phyloP scores from a whole-genome alignment of 1,140 invertebrate genomes.

The Drosophila funebris region DNA sequence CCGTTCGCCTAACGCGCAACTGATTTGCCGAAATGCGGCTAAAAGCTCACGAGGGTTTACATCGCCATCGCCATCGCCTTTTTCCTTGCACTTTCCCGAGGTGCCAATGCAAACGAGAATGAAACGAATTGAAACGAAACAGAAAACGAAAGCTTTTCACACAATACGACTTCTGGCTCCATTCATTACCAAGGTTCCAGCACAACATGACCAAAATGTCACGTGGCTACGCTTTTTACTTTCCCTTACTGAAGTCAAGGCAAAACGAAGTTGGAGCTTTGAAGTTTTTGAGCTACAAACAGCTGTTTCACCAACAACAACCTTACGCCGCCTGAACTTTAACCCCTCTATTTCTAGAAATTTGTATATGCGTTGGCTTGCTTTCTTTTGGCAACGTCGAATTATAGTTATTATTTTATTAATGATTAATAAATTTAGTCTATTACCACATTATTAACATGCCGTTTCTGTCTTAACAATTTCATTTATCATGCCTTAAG shows the following conservation, averaged over 20 bases:
- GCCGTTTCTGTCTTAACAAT: conserved; percentile 5
- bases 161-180: conserved; percentile 33
- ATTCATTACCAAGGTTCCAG: conserved; percentile 56
- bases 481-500: background rate
- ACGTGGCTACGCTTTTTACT: conserved; percentile 50
- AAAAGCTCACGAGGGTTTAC: conserved; percentile 48
- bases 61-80: conserved; percentile 24
- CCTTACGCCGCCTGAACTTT: background rate
- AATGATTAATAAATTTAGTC: conserved; percentile 10
- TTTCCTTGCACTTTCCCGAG: conserved; percentile 52
- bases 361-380: background rate
- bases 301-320: too few relatives aligned
- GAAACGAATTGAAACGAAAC: conserved; percentile 33
- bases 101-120: conserved; percentile 7
- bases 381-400: background rate
- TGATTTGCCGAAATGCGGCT: conserved; percentile 56
- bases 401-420: background rate
- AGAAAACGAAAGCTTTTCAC: conserved; percentile 56
- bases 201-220: conserved; percentile 32
- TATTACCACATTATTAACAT: background rate
- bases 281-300: conserved; percentile 9
- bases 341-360: background rate
- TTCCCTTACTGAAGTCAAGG: conserved; percentile 15
- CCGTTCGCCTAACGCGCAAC: conserved; percentile 70
- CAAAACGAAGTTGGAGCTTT: conserved; percentile 22